Base-by-base conservation (phyloP, 2,797 vertebrate genomes). In the Lagocephalus sceleratus region DNA sequence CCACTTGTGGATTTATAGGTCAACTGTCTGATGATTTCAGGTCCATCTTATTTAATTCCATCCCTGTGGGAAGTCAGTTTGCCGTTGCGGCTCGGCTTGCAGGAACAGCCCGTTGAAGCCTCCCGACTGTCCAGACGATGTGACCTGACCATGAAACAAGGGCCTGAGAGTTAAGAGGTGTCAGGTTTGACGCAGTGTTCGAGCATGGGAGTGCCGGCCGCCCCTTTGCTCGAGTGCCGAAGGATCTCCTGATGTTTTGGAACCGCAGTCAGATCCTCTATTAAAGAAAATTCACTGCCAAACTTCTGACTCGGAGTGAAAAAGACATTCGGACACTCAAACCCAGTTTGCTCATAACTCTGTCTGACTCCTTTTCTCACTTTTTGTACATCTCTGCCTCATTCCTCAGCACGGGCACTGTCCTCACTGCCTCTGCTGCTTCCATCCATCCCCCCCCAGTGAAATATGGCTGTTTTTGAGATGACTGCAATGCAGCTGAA, bases 401-500 rank as follows among this genome's bases (percentile, higher is more conserved):
- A 1, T 65, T 54, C 21, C 52, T 67, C 49, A 38, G 53, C 62
- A 56, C 54, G 3, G 35, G 21, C 42, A 8, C 51, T 64, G 53
- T 69, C 73, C 70, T 71, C 51, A 67, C 49, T 63, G 54, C 61
- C 65, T 72, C 58, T 51, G 66, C 32, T 32, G 64, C 54, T 73
- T 79, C 60, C 6, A 73, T 76, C 72, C 48, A 41, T 59, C 61
- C 72, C 43, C 40, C 73, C 73, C 71, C 40, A 10, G 57, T 76
- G 73, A 75, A 62, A 81, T 68, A 50, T 51, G 42, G 44, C 68
- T n/a, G 52, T 50, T 51, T 73, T 67, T 44, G 26, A 59, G 72
- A 81, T 65, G 68, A 85, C 89, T 86, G 88, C 87, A 90, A 75
- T 89, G 88, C 87, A 88, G 88, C 76, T 82, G 72, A 85, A 82